Percentiles rank a stretch among this genome's conserved stretches.
Conservation (phyloP, 2,888 invertebrate genomes). For the Rotaria macrura region DNA sequence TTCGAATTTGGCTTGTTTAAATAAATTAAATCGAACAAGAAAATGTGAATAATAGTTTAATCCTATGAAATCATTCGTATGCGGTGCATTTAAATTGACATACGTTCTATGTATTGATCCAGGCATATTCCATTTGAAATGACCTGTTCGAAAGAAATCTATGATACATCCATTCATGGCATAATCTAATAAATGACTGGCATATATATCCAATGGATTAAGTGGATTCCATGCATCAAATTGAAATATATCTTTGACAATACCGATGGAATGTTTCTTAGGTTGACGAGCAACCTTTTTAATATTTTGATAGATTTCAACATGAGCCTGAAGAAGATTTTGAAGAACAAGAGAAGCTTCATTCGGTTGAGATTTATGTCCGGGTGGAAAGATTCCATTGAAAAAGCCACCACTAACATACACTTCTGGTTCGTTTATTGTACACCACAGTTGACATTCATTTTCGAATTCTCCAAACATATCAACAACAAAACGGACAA, state of each 20-base stretch:
- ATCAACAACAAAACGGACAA: background rate
- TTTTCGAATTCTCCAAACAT: conserved; percentile 7
- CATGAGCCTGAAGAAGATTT: conserved; percentile 4
- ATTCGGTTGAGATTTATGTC: background rate
- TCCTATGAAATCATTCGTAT: conserved; percentile 58
- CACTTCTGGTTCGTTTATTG: background rate
- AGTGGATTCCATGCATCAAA: background rate
- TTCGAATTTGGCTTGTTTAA: background rate
- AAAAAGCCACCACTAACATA: conserved; percentile 11
- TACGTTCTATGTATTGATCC: background rate
- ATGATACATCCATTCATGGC: background rate
- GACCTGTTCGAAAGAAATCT: background rate
- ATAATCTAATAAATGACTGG: background rate
- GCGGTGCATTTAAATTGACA: background rate
- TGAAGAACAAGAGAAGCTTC: background rate
- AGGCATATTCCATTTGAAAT: background rate
- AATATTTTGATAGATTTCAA: background rate
- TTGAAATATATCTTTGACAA: conserved; percentile 21
- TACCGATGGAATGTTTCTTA: background rate
- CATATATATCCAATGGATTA: background rate
- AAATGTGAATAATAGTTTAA: conserved; percentile 59
- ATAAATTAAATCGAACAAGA: conserved; percentile 33
- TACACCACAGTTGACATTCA: conserved; percentile 13
- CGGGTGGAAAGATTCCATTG: background rate
- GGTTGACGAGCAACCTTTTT: background rate